Conservation (phyloP, 2,888 invertebrate genomes). For the Catocala fraxini region DNA sequence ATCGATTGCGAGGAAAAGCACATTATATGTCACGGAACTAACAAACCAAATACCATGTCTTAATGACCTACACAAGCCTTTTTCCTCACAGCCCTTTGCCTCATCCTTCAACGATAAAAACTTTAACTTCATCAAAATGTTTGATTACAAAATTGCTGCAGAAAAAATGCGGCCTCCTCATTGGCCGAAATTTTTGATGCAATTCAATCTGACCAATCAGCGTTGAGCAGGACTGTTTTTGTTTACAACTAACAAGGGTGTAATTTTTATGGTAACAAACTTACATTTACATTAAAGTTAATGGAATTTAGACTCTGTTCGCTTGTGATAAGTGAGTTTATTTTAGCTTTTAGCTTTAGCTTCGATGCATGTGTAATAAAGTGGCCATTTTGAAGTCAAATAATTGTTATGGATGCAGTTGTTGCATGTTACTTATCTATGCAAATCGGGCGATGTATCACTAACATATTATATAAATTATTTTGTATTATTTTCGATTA, state of each 20-base stretch:
- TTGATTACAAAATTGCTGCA: conserved; percentile 13
- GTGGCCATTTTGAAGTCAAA: conserved; percentile 35
- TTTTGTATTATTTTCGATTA: conserved; percentile 29
- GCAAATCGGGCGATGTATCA: conserved; percentile 26
- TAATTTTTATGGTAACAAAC: conserved; percentile 21
- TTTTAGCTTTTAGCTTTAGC: neutral
- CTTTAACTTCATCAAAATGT: conserved; percentile 10
- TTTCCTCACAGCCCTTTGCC: neutral
- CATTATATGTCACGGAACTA: no score
- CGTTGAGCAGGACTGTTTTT: conserved; percentile 36
- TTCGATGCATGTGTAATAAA: neutral
- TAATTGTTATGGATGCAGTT: conserved; percentile 36
- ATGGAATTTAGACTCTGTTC: conserved; percentile 23
- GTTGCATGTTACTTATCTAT: conserved; percentile 51
- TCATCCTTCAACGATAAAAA: neutral
- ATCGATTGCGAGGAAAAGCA: no score
- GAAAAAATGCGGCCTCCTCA: conserved; percentile 31
- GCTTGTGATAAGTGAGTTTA: conserved; percentile 14
- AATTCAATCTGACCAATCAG: conserved; percentile 40
- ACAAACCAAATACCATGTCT: no score
- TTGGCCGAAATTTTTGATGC: conserved; percentile 32
- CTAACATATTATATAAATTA: conserved; percentile 24
- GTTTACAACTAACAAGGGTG: conserved; percentile 40
- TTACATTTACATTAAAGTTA: conserved; percentile 10
- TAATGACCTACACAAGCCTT: no score